Conservation (phyloP, 2,797 vertebrate genomes). For the Euthynnus affinis region DNA sequence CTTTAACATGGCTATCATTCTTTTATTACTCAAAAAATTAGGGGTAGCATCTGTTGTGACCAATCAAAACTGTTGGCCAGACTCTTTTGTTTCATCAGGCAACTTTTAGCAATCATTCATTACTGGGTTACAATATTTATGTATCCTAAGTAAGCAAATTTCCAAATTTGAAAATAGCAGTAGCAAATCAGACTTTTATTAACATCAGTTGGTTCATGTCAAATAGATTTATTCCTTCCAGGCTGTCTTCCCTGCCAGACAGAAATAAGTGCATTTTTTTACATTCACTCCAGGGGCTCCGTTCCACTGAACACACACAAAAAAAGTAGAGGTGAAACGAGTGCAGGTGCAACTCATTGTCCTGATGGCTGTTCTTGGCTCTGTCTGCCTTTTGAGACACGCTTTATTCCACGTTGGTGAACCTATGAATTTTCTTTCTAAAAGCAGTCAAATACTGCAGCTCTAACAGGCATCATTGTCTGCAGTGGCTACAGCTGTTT, state of each 20-base stretch:
- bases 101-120: not conserved
- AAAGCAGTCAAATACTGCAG: constrained; percentile 21
- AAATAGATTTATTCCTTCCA: constrained; percentile 5
- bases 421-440: constrained; percentile 22
- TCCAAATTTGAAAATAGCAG: not conserved
- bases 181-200: not conserved
- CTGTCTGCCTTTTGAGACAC: constrained; percentile 14
- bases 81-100: constrained; percentile 12
- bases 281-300: constrained; percentile 13
- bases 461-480: constrained; percentile 14
- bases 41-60: not conserved
- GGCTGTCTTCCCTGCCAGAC: constrained; percentile 6
- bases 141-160: not conserved
- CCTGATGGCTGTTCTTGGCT: constrained; percentile 8
- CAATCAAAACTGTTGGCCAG: not conserved
- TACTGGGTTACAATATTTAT: no score
- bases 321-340: constrained; percentile 33
- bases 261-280: constrained; percentile 22
- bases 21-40: constrained; percentile 4
- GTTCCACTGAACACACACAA: constrained; percentile 17
- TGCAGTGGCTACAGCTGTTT: constrained; percentile 33
- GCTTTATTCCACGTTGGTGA: constrained; percentile 16
- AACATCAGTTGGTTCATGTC: not conserved
- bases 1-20: constrained; percentile 1
- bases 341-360: constrained; percentile 44